phyloP scores from a whole-genome alignment of 2,113 vertebrate species.

The Ageneiosus marmoratus region DNA sequence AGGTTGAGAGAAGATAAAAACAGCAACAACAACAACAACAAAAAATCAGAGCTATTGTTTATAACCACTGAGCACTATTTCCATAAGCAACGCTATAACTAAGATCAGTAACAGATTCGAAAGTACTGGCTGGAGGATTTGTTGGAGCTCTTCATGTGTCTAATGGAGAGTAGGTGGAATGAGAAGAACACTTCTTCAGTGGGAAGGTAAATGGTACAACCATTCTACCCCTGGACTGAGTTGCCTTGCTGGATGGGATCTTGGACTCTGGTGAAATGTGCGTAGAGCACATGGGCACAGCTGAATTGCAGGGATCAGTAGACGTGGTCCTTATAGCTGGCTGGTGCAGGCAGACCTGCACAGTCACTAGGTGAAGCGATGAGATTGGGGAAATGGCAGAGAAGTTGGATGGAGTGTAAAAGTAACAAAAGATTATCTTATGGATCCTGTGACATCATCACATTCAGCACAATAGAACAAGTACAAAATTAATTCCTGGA shows the following conservation, averaged over 20 bases:
- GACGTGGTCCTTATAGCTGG: constrained; percentile 68
- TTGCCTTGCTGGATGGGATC: constrained; percentile 60
- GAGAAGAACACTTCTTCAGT: constrained; percentile 73
- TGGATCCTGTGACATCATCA: constrained; percentile 13
- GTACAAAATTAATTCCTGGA: constrained; percentile 3
- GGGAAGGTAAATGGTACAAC: constrained; percentile 68
- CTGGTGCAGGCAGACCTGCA: constrained; percentile 76
- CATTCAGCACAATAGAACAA: constrained; percentile 35
- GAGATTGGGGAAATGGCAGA: constrained; percentile 61
- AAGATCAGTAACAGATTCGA: constrained; percentile 73
- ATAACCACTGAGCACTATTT: constrained; percentile 8
- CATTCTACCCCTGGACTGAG: constrained; percentile 63
- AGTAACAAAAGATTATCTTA: constrained; percentile 21
- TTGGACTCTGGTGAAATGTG: constrained; percentile 64
- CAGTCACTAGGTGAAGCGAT: constrained; percentile 73
- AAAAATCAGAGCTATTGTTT: not conserved
- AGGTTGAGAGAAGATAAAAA: constrained; percentile 41
- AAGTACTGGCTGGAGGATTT: constrained; percentile 81
- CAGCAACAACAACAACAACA: not conserved
- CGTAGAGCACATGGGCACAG: constrained; percentile 61
- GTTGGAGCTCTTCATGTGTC: constrained; percentile 75
- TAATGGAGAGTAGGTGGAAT: constrained; percentile 66
- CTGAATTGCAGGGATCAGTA: constrained; percentile 63
- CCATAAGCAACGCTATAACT: constrained; percentile 9
- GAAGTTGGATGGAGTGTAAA: constrained; percentile 64